phyloP scores from a whole-genome alignment of 2,797 vertebrate species.

The Eulemur mongoz region DNA sequence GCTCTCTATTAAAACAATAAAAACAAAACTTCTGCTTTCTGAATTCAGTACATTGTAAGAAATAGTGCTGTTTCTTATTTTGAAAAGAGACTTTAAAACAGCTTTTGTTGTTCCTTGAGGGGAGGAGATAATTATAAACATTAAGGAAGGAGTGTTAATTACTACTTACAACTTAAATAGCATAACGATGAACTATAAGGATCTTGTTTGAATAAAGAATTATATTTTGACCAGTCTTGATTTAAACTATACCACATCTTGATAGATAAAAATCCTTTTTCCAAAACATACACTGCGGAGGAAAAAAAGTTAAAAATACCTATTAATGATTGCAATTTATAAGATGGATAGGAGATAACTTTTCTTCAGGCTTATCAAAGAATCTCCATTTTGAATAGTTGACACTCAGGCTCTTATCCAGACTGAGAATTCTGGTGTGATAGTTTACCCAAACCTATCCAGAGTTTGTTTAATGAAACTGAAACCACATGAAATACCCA shows the following conservation, averaged over 20 bases:
- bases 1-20: neutral
- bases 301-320: neutral
- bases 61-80: neutral
- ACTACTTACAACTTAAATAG: neutral
- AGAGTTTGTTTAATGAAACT: neutral
- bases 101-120: neutral
- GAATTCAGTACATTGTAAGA: neutral
- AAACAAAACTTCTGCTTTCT: neutral
- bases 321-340: neutral
- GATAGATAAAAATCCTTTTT: neutral
- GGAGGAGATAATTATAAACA: neutral
- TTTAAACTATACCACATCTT: neutral
- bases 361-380: neutral
- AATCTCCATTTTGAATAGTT: neutral
- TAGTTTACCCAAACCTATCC: neutral
- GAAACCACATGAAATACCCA: neutral
- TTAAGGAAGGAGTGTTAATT: neutral
- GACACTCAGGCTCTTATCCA: neutral
- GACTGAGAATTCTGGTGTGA: neutral
- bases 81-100: neutral
- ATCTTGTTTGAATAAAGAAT: neutral
- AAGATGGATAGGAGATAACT: neutral
- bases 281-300: neutral
- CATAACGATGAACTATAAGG: neutral
- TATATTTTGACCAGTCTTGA: neutral